Evolutionary conservation across 1,140 invertebrate genomes (phyloP).

Genomic region (Yoshiicerus persimilis): DNA sequence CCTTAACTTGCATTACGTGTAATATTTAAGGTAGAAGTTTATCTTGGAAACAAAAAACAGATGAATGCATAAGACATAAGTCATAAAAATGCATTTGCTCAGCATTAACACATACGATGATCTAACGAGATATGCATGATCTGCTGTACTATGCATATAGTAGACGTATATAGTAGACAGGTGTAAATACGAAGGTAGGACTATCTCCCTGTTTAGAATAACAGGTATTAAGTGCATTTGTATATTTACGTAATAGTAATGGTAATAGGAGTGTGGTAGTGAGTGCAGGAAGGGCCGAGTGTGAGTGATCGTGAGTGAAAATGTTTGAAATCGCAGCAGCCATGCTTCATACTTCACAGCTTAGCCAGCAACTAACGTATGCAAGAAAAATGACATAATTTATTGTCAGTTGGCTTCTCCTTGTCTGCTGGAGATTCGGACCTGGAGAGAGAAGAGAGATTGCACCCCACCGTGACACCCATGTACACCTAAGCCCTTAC

Average conservation of each 20-base stretch:
- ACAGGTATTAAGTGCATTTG: not conserved
- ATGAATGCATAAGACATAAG: not conserved
- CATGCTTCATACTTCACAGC: not conserved
- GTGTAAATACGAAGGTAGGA: not conserved
- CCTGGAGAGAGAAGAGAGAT: slow-evolving; percentile 32
- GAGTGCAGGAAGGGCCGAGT: not conserved
- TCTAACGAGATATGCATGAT: not conserved
- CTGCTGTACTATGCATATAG: not conserved
- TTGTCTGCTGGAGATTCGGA: slow-evolving; percentile 32
- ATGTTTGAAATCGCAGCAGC: not conserved
- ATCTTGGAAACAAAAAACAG: not conserved
- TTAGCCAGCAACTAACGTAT: not conserved
- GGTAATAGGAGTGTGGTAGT: not conserved
- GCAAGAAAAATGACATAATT: slow-evolving; percentile 34
- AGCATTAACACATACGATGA: not conserved
- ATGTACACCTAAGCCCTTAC: slow-evolving; percentile 30
- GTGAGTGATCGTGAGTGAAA: slow-evolving; percentile 4
- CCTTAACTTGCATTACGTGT: not conserved
- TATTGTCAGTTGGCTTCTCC: slow-evolving; percentile 31
- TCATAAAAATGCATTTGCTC: not conserved
- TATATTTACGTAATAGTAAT: not conserved
- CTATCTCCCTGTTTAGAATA: not conserved
- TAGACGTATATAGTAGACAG: not conserved
- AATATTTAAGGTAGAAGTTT: not conserved
- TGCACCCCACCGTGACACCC: slow-evolving; percentile 35